phyloP scores from a whole-genome alignment of 2,113 vertebrate species.

The Carollia perspicillata region DNA sequence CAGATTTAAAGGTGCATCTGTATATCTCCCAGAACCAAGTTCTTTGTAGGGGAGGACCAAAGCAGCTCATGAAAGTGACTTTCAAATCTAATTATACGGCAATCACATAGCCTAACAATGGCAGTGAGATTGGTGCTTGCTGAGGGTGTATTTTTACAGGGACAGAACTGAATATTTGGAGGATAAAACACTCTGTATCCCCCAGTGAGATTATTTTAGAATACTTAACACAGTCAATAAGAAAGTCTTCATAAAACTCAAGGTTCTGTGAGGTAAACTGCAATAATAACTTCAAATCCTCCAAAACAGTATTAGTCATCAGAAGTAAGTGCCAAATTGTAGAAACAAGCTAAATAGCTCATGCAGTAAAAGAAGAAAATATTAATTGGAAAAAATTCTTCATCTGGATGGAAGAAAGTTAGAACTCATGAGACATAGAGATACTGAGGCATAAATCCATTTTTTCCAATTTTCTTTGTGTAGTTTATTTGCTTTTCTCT shows the following conservation, averaged over 20 bases:
- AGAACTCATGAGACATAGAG: not conserved
- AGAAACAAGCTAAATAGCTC: not conserved
- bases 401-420: not conserved
- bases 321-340: not conserved
- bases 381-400: not conserved
- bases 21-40: not conserved
- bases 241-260: not conserved
- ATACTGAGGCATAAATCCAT: not conserved
- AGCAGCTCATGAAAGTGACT: not conserved
- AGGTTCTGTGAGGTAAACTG: not conserved
- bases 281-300: not conserved
- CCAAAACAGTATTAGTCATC: not conserved
- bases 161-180: not conserved
- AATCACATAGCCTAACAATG: not conserved
- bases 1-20: not conserved
- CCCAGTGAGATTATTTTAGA: conserved; percentile 17
- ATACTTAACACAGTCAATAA: not conserved
- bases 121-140: not conserved
- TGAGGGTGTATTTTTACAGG: not conserved
- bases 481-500: not conserved
- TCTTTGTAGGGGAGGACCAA: not conserved
- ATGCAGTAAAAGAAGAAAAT: not conserved
- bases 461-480: not conserved
- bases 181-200: not conserved
- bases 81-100: not conserved